Evolutionary conservation across 2,797 vertebrate species (phyloP).

Genomic region (Melanotaenia nigrans): DNA sequence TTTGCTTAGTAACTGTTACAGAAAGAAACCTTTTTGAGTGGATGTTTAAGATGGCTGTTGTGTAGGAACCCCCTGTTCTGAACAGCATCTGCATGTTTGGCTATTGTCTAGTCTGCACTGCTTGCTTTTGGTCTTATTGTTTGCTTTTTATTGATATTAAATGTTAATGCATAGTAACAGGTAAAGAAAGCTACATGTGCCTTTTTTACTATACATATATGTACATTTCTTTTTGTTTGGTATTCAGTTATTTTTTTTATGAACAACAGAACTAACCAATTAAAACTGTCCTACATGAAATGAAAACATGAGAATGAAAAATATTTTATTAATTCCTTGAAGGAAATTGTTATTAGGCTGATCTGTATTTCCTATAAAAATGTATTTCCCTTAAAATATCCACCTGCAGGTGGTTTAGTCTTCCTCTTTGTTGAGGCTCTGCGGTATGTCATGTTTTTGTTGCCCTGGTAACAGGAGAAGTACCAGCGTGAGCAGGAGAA

Average conservation of each 20-base stretch:
- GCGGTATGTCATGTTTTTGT: slow-evolving; percentile 66
- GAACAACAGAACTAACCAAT: background rate
- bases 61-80: slow-evolving; percentile 42
- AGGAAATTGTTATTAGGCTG: background rate
- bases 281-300: background rate
- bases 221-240: background rate
- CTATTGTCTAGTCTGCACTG: slow-evolving; percentile 32
- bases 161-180: slow-evolving; percentile 1
- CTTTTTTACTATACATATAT: background rate
- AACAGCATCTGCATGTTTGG: slow-evolving; percentile 34
- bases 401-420: slow-evolving; percentile 23
- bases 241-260: background rate
- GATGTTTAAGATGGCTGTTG: slow-evolving; percentile 17
- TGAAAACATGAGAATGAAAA: background rate
- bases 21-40: background rate
- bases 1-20: background rate
- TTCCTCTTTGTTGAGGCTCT: slow-evolving; percentile 44
- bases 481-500: slow-evolving; percentile 95
- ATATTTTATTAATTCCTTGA: background rate
- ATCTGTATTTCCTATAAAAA: slow-evolving; percentile 10
- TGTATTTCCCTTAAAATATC: slow-evolving; percentile 15
- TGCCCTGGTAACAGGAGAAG: slow-evolving; percentile 87
- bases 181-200: background rate
- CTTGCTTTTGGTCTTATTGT: slow-evolving; percentile 45
- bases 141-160: slow-evolving; percentile 34